Conservation (phyloP, 35 echinoderm and acorn worm genomes). For the Chiridota heheva region DNA sequence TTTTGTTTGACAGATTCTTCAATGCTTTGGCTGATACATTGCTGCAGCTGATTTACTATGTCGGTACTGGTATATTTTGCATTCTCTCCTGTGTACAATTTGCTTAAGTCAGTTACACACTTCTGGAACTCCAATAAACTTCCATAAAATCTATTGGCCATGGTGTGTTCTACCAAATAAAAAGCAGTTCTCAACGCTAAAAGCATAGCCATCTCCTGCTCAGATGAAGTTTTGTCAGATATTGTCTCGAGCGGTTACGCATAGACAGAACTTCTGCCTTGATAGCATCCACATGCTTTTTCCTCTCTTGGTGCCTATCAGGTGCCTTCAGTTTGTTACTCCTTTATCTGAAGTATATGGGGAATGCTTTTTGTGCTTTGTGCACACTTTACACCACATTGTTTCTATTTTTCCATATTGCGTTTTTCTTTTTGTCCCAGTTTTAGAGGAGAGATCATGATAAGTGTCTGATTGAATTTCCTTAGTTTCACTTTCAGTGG, state of each 20-base stretch:
- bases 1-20: neutral
- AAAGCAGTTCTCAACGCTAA: neutral
- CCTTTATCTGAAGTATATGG: neutral
- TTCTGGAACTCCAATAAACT: neutral
- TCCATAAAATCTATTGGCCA: neutral
- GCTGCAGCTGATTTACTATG: neutral
- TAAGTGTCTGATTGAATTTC: neutral
- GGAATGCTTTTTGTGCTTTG: neutral
- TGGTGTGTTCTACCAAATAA: neutral
- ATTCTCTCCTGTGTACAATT: neutral
- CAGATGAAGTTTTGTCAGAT: neutral
- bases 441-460: neutral
- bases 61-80: neutral
- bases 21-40: neutral
- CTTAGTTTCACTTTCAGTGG: no score
- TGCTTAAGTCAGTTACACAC: neutral
- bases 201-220: neutral
- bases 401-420: neutral
- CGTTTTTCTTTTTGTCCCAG: neutral
- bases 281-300: neutral
- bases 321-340: neutral
- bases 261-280: neutral
- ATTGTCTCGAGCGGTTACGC: neutral
- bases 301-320: neutral
- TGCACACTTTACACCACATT: neutral